A percentile compares a stretch with the other conserved stretches of the same genome.
phyloP scores from a whole-genome alignment of 2,797 vertebrate species.

The Rhinella marina region DNA sequence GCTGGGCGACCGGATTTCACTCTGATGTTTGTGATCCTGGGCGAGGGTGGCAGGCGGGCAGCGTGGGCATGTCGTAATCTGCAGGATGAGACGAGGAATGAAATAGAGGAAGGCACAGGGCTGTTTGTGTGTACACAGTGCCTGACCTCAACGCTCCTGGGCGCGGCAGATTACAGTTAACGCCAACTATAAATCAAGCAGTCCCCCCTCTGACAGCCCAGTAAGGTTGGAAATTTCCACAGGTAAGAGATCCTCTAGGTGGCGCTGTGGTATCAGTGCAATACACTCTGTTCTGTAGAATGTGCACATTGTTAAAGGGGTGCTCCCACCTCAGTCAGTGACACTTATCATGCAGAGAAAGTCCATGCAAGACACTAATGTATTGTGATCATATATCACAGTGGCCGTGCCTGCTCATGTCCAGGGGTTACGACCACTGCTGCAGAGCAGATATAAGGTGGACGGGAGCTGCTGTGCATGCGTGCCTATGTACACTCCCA shows the following conservation, averaged over 20 bases:
- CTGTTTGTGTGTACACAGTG: conserved; percentile 49
- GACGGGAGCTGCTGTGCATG: too few relatives aligned
- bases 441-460: too few relatives aligned
- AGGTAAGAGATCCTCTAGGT: neutral
- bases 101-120: neutral
- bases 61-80: neutral
- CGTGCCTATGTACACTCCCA: too few relatives aligned
- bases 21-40: neutral
- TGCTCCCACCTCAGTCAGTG: too few relatives aligned
- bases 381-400: too few relatives aligned
- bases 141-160: conserved; percentile 40
- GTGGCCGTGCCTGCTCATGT: too few relatives aligned
- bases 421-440: too few relatives aligned
- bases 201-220: neutral
- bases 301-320: too few relatives aligned
- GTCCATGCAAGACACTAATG: too few relatives aligned
- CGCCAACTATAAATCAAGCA: conserved; percentile 20
- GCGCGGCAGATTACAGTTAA: conserved; percentile 29
- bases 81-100: neutral
- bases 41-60: neutral
- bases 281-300: neutral
- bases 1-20: too few relatives aligned
- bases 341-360: too few relatives aligned
- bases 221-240: conserved; percentile 33
- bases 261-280: neutral